Conservation (phyloP, 2,113 vertebrate genomes). For the Numenius arquata region DNA sequence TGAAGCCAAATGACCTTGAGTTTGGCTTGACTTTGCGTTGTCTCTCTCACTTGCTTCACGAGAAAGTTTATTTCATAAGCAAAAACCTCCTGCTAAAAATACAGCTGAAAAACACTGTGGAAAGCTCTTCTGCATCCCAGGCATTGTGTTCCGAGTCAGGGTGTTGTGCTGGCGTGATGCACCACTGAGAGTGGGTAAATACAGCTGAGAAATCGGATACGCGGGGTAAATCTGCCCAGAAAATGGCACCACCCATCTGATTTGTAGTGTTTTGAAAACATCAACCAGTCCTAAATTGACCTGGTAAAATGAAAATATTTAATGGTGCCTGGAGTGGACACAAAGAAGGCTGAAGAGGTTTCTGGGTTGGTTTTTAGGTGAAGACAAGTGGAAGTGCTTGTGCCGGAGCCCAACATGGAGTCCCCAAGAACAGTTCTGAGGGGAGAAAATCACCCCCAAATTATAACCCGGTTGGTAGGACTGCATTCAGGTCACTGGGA, state of each 20-base stretch:
- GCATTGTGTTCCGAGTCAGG: neutral
- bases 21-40: neutral
- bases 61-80: conserved; percentile 67
- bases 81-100: conserved; percentile 61
- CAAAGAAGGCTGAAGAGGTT: neutral
- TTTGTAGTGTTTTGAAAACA: neutral
- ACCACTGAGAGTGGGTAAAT: neutral
- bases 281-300: neutral
- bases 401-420: accelerated
- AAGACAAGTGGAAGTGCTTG: neutral
- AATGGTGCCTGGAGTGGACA: neutral
- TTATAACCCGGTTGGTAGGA: too few species aligned
- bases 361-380: neutral
- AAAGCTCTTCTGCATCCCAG: neutral
- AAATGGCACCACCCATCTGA: accelerated
- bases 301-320: neutral
- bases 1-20: neutral
- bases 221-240: neutral
- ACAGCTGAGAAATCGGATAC: conserved; percentile 26
- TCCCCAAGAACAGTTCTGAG: neutral
- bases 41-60: neutral
- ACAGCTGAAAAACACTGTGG: conserved; percentile 56
- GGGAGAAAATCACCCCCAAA: neutral
- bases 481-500: neutral
- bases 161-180: neutral